These are phyloP conservation scores for Parnassius orleans DNA, from an alignment of 2,888 invertebrate species.

Conservation along the genomic window DNA sequence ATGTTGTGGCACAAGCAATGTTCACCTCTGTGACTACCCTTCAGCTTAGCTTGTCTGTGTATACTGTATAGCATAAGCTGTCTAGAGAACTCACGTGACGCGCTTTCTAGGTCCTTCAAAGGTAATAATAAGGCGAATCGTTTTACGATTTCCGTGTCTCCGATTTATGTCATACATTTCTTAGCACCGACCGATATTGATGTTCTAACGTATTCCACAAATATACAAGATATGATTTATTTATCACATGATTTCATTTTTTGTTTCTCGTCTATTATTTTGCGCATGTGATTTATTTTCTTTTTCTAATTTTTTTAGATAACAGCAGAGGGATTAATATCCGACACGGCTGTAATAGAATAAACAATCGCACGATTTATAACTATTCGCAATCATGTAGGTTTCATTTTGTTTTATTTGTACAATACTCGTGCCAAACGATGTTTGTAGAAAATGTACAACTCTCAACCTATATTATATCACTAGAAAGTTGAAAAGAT, in stretches of 20 bases:
- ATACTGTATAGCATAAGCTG: slow-evolving; percentile 48
- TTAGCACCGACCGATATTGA: not conserved
- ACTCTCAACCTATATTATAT: slow-evolving; percentile 1
- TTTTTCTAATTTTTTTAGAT: slow-evolving; percentile 60
- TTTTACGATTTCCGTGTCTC: slow-evolving; percentile 17
- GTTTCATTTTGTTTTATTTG: slow-evolving; percentile 39
- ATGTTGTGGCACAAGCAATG: slow-evolving; percentile 67
- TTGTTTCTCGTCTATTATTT: slow-evolving; percentile 30
- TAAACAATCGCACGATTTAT: slow-evolving; percentile 59
- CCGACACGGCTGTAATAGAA: slow-evolving; percentile 69
- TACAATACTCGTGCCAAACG: slow-evolving; percentile 2
- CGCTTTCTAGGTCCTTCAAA: slow-evolving; percentile 50
- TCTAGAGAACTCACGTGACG: slow-evolving; percentile 46
- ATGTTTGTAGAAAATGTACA: slow-evolving; percentile 8
- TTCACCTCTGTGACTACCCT: slow-evolving; percentile 50
- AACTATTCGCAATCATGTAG: slow-evolving; percentile 70
- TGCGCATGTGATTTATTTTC: slow-evolving; percentile 52
- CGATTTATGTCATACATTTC: slow-evolving; percentile 12
- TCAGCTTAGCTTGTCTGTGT: slow-evolving; percentile 71
- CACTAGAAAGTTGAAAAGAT: not conserved
- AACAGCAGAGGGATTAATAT: slow-evolving; percentile 65
- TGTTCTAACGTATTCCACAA: not conserved
- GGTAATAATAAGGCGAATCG: slow-evolving; percentile 33
- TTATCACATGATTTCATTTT: slow-evolving; percentile 13
- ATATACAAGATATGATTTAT: slow-evolving; percentile 1